Percentiles rank a stretch among this genome's conserved stretches.
phyloP scores from a whole-genome alignment of 2,113 vertebrate species.

The Embiotoca jacksoni region DNA sequence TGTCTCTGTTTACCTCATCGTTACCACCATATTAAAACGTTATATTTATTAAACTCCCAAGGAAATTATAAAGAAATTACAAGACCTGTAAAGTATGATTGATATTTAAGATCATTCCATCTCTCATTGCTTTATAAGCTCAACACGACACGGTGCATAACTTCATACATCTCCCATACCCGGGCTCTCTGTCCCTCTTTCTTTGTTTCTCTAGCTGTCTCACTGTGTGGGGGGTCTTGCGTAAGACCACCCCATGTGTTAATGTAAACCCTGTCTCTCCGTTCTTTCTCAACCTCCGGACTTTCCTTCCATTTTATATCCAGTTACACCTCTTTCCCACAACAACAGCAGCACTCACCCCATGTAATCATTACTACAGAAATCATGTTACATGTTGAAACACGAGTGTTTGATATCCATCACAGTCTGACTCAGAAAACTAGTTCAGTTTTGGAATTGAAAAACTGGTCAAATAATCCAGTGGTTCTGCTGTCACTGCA shows the following conservation, averaged over 20 bases:
- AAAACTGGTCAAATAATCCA: slow-evolving; percentile 3
- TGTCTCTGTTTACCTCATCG: neutral
- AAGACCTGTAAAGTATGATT: slow-evolving; percentile 2
- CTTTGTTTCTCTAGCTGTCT: slow-evolving; percentile 54
- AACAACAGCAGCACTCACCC: neutral
- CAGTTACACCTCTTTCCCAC: slow-evolving; percentile 2
- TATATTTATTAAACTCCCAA: neutral
- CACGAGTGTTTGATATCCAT: neutral
- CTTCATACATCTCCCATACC: slow-evolving; percentile 11
- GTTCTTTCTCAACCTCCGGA: slow-evolving; percentile 26
- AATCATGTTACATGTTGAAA: neutral
- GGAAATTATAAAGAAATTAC: neutral
- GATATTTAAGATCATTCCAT: neutral
- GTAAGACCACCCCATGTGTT: slow-evolving; percentile 61
- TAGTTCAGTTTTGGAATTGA: neutral
- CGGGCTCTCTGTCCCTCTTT: slow-evolving; percentile 17
- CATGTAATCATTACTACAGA: neutral
- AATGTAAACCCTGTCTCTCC: slow-evolving; percentile 57
- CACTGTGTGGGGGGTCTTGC: slow-evolving; percentile 28
- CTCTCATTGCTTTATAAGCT: neutral
- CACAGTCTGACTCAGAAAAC: neutral
- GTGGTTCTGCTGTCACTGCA: neutral
- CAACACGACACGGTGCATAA: neutral
- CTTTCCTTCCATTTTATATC: slow-evolving; percentile 24
- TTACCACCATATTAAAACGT: neutral